Percentiles rank a stretch among this genome's conserved stretches.
Conservation (phyloP, 1,140 invertebrate species). For the Drosophila yakuba region DNA sequence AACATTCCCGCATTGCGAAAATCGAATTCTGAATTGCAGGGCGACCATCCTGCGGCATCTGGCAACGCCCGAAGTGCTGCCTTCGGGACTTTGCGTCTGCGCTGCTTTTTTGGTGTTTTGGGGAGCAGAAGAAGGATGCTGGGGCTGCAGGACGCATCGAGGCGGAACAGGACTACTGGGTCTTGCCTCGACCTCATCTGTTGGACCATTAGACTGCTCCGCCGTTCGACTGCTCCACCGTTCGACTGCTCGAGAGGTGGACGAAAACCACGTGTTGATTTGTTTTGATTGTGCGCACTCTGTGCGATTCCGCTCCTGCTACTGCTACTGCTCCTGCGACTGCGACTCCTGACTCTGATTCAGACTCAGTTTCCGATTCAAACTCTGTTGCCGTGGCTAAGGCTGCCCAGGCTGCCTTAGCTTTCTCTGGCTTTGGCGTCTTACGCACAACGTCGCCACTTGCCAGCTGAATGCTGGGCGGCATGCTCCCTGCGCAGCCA, state of each 20-base stretch:
- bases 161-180: slow-evolving; percentile 4
- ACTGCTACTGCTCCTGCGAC: neutral
- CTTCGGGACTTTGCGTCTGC: slow-evolving; percentile 24
- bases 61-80: slow-evolving; percentile 13
- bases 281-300: slow-evolving; percentile 84
- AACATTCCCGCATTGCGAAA: neutral
- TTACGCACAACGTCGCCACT: slow-evolving; percentile 42
- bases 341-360: slow-evolving; percentile 8
- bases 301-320: slow-evolving; percentile 25
- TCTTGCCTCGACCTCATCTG: slow-evolving; percentile 36
- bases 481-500: slow-evolving; percentile 40
- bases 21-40: neutral
- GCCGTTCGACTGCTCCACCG: slow-evolving; percentile 25
- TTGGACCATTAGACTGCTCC: slow-evolving; percentile 32
- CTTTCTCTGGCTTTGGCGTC: slow-evolving; percentile 20
- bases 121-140: neutral
- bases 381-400: slow-evolving; percentile 5
- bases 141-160: neutral
- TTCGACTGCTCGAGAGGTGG: slow-evolving; percentile 22
- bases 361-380: neutral
- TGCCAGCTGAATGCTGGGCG: slow-evolving; percentile 66
- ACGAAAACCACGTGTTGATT: slow-evolving; percentile 84
- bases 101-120: slow-evolving; percentile 2
- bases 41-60: neutral
- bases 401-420: neutral